phyloP scores from a whole-genome alignment of 2,888 invertebrate species.

The Leptothorax acervorum region DNA sequence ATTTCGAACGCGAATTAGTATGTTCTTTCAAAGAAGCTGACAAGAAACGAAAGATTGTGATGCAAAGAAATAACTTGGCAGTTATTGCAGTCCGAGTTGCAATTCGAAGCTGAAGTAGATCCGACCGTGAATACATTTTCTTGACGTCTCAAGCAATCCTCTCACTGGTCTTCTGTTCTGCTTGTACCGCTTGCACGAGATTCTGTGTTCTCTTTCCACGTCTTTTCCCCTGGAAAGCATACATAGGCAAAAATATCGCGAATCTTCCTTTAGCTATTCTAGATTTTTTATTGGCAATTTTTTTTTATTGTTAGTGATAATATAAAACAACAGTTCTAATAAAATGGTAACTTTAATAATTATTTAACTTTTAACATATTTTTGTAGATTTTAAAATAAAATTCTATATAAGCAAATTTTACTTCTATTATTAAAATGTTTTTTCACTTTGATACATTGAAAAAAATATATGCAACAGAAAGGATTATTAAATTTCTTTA shows the following conservation, averaged over 20 bases:
- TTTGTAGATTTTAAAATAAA: neutral
- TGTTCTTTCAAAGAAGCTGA: neutral
- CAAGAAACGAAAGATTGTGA: slow-evolving; percentile 15
- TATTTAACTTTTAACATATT: neutral
- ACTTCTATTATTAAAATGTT: neutral
- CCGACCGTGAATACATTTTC: slow-evolving; percentile 66
- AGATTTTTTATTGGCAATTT: neutral
- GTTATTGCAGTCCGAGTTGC: slow-evolving; percentile 58
- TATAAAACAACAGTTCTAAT: neutral
- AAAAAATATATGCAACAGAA: neutral
- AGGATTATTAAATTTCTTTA: neutral
- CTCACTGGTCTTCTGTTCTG: slow-evolving; percentile 20
- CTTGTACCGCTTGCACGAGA: slow-evolving; percentile 18
- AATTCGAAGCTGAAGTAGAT: slow-evolving; percentile 47
- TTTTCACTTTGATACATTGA: neutral
- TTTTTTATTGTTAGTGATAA: neutral
- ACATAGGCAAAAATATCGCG: neutral
- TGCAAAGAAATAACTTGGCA: slow-evolving; percentile 51
- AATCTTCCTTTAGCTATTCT: neutral
- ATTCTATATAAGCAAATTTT: neutral
- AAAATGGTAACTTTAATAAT: neutral
- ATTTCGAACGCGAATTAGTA: neutral
- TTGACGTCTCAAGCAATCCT: slow-evolving; percentile 48
- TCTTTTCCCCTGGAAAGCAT: neutral
- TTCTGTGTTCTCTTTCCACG: slow-evolving; percentile 16